Evolutionary conservation across 1,140 invertebrate genomes (phyloP).

Genomic region (Rhagoletis zephyria): DNA sequence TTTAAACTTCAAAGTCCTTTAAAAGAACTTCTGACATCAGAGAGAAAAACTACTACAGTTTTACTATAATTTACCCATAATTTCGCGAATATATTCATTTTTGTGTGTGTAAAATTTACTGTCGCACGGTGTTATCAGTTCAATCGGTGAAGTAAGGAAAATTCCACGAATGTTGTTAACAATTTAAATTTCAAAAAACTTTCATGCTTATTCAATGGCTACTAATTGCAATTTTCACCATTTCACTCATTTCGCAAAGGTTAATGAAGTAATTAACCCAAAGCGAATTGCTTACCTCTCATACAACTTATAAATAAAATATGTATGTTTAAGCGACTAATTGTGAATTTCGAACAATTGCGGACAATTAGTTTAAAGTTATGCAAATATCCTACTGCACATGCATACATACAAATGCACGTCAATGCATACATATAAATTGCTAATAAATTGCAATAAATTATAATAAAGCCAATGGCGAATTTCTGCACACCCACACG

Average conservation of each 20-base stretch:
- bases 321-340: background rate
- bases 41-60: too few species aligned
- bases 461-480: conserved; percentile 38
- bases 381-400: conserved; percentile 16
- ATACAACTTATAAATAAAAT: background rate
- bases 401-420: background rate
- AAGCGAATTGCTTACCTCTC: background rate
- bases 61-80: too few species aligned
- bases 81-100: too few species aligned
- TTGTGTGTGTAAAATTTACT: too few species aligned
- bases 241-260: conserved; percentile 14
- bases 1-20: too few species aligned
- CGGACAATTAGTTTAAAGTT: conserved; percentile 7
- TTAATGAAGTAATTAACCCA: conserved; percentile 43
- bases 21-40: too few species aligned
- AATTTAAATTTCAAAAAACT: conserved; percentile 1
- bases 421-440: background rate
- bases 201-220: background rate
- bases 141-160: background rate
- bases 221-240: conserved; percentile 20
- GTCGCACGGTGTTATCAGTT: too few species aligned
- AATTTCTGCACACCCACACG: background rate
- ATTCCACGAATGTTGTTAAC: background rate
- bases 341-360: conserved; percentile 16
- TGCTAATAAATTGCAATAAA: conserved; percentile 52